Evolutionary conservation across 2,113 vertebrate species (phyloP).

Genomic region (Eublepharis macularius): DNA sequence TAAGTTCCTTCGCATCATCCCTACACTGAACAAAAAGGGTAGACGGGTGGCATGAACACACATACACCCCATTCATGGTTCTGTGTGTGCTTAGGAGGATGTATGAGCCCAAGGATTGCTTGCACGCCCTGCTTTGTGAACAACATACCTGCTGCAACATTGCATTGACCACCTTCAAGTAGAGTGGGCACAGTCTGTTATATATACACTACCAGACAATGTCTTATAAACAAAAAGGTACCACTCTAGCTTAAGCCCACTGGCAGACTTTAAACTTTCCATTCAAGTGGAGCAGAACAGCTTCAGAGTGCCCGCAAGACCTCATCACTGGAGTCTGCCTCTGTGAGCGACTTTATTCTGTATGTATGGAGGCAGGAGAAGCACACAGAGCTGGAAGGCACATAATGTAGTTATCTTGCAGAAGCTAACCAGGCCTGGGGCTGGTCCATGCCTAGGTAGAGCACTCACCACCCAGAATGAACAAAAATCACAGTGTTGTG

Average conservation of each 20-base stretch:
- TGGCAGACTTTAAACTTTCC: background rate
- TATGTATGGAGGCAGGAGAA: too few relatives aligned
- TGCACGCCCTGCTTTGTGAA: background rate
- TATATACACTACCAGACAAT: background rate
- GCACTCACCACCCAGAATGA: too few relatives aligned
- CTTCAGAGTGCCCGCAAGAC: too few relatives aligned
- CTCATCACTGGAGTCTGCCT: background rate
- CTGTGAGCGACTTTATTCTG: too few relatives aligned
- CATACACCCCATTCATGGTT: background rate
- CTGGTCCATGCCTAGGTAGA: too few relatives aligned
- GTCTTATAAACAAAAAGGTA: background rate
- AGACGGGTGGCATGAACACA: too few relatives aligned
- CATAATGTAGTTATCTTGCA: too few relatives aligned
- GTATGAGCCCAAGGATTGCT: background rate
- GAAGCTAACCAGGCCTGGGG: too few relatives aligned
- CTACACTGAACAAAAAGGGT: background rate
- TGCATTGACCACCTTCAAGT: background rate
- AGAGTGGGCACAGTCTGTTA: background rate
- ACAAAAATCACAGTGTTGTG: too few relatives aligned
- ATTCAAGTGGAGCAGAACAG: background rate
- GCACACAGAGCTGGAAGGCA: too few relatives aligned
- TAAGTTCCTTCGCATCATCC: background rate
- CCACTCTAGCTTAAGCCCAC: background rate
- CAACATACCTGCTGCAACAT: background rate
- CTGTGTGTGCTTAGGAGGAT: background rate